A percentile compares a stretch with the other conserved stretches of the same genome.
phyloP scores from a whole-genome alignment of 2,888 invertebrate species.

The Catocala sponsa region DNA sequence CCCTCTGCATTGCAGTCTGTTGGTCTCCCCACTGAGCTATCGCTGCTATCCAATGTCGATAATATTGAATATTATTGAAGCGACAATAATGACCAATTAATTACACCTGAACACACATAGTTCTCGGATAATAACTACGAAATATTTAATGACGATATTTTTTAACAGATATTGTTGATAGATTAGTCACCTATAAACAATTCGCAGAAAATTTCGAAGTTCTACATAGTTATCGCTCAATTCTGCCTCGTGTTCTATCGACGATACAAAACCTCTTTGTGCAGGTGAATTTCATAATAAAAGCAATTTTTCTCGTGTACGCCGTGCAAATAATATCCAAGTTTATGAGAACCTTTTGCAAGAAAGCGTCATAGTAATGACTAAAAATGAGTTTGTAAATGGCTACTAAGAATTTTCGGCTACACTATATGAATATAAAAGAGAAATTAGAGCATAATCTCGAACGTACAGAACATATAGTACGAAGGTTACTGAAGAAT shows the following conservation, averaged over 20 bases:
- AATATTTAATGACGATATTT: no score
- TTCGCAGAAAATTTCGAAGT: no score
- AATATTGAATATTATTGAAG: no score
- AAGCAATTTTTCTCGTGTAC: constrained; percentile 22
- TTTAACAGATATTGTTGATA: no score
- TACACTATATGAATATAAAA: neutral
- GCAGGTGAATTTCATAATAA: constrained; percentile 29
- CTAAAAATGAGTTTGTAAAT: constrained; percentile 4
- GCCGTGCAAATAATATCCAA: constrained; percentile 7
- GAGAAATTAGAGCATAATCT: neutral
- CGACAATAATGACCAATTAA: no score
- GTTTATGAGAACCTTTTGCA: constrained; percentile 20
- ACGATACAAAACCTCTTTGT: neutral
- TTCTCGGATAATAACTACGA: no score
- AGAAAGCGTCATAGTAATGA: constrained; percentile 13
- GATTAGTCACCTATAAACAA: no score
- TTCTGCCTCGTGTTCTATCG: neutral
- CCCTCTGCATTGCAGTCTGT: no score
- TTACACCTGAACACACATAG: no score
- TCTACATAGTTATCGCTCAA: no score
- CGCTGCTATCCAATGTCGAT: no score
- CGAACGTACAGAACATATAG: neutral
- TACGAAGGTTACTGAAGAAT: neutral
- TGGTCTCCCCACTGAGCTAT: no score
- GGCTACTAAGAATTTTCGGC: constrained; percentile 2